A percentile compares a stretch with the other conserved stretches of the same genome.
These are phyloP conservation scores for Brachyopa scutellaris DNA, from an alignment of 2,888 invertebrate species.

Conservation along the genomic window DNA sequence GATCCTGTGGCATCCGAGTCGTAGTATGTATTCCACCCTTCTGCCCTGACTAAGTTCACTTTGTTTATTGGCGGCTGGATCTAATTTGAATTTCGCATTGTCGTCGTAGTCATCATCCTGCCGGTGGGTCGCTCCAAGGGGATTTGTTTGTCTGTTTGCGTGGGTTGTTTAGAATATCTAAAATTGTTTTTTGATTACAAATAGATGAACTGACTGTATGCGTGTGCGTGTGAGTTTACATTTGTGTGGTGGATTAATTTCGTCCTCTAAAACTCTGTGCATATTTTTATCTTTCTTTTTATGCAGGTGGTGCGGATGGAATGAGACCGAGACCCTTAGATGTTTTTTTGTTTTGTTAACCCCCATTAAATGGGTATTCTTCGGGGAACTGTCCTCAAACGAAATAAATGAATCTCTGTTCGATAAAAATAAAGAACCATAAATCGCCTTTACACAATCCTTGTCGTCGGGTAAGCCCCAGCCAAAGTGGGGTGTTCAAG, in stretches of 20 bases:
- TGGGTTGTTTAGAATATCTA: neutral
- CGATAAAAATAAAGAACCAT: neutral
- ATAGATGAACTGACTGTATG: too few species aligned
- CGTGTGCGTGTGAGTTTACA: too few species aligned
- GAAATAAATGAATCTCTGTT: neutral
- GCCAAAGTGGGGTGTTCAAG: neutral
- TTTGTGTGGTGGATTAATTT: too few species aligned
- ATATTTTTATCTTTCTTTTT: too few species aligned
- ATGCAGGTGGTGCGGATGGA: too few species aligned
- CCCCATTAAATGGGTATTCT: too few species aligned
- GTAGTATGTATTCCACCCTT: too few species aligned
- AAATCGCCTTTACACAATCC: neutral
- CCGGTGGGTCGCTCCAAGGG: too few species aligned
- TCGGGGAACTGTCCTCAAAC: neutral
- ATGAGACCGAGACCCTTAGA: too few species aligned
- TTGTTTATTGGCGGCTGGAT: slow-evolving; percentile 39
- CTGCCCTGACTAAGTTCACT: neutral
- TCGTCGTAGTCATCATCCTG: neutral
- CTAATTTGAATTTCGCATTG: slow-evolving; percentile 55
- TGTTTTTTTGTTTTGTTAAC: too few species aligned
- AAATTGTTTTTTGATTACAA: slow-evolving; percentile 60
- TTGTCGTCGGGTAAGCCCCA: slow-evolving; percentile 1
- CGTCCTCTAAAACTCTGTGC: too few species aligned
- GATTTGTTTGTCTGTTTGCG: neutral
- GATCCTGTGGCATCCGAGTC: too few species aligned